Conservation (phyloP, 2,797 vertebrate genomes). For the Micromesistius poutassou region DNA sequence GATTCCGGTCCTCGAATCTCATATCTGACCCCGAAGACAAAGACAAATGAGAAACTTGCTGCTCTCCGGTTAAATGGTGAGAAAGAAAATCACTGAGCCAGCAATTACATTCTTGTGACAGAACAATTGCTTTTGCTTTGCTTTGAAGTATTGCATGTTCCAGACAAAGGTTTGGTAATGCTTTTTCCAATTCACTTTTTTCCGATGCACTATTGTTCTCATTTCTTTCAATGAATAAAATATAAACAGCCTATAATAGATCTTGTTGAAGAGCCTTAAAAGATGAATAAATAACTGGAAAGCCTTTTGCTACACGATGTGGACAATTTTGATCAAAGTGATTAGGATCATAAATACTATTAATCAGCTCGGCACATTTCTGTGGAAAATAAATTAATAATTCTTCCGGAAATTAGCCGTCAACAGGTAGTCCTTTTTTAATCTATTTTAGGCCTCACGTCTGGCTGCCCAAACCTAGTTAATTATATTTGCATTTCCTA, state of each 20-base stretch:
- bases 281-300: slow-evolving; percentile 30
- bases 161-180: background rate
- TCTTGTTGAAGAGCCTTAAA: slow-evolving; percentile 32
- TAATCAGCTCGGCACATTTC: slow-evolving; percentile 39
- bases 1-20: slow-evolving; percentile 36
- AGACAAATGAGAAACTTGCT: slow-evolving; percentile 24
- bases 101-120: slow-evolving; percentile 9
- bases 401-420: slow-evolving; percentile 48
- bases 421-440: slow-evolving; percentile 57
- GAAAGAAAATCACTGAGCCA: background rate
- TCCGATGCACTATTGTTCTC: slow-evolving; percentile 22
- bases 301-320: background rate
- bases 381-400: slow-evolving; percentile 13
- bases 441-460: slow-evolving; percentile 61
- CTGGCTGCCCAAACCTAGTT: slow-evolving; percentile 56
- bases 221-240: slow-evolving; percentile 22
- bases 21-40: slow-evolving; percentile 14
- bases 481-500: slow-evolving; percentile 68
- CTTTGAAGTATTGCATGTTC: slow-evolving; percentile 6
- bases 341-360: slow-evolving; percentile 53
- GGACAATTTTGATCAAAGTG: slow-evolving; percentile 36
- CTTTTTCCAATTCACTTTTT: background rate
- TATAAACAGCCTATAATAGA: slow-evolving; percentile 5
- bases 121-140: slow-evolving; percentile 16
- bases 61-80: slow-evolving; percentile 3